Conservation (phyloP, 2,113 vertebrate species). For the Solea solea region DNA sequence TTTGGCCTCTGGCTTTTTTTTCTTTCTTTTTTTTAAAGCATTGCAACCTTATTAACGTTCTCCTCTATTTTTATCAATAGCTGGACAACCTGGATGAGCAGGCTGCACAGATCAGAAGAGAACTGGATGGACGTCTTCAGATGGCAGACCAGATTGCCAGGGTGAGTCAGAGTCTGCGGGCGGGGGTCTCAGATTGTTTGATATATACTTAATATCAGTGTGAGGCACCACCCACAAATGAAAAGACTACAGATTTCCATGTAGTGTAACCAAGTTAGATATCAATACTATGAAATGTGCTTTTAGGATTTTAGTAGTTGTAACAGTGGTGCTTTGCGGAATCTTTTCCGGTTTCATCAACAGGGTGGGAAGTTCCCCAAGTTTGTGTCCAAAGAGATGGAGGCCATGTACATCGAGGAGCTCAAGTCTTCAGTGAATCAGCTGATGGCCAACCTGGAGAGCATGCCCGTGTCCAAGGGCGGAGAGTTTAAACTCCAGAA, state of each 20-base stretch:
- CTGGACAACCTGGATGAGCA: conserved; percentile 97
- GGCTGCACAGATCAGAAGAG: conserved; percentile 94
- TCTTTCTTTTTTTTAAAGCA: conserved; percentile 2
- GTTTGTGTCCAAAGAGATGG: conserved; percentile 99
- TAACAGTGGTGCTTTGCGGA: not conserved
- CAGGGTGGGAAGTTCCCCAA: conserved; percentile 98
- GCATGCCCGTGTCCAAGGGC: conserved; percentile 98
- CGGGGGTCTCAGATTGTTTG: conserved; percentile 39
- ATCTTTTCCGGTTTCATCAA: conserved; percentile 29
- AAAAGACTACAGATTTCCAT: not conserved
- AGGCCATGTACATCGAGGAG: conserved; percentile 98
- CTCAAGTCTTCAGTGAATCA: conserved; percentile 97
- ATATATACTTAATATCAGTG: conserved; percentile 45
- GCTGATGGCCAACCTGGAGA: conserved; percentile 98
- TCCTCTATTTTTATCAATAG: conserved; percentile 78
- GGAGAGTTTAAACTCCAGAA: conserved; percentile 99
- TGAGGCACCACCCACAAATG: conserved; percentile 8
- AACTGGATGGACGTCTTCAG: conserved; percentile 94
- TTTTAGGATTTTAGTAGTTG: not conserved
- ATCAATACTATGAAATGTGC: not conserved
- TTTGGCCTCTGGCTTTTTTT: conserved; percentile 2
- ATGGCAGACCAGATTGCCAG: conserved; percentile 98
- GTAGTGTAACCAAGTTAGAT: not conserved
- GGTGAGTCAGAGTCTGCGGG: conserved; percentile 82
- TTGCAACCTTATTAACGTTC: conserved; percentile 27